Evolutionary conservation across 2,888 invertebrate species (phyloP).

Genomic region (Odontomyia ornata): DNA sequence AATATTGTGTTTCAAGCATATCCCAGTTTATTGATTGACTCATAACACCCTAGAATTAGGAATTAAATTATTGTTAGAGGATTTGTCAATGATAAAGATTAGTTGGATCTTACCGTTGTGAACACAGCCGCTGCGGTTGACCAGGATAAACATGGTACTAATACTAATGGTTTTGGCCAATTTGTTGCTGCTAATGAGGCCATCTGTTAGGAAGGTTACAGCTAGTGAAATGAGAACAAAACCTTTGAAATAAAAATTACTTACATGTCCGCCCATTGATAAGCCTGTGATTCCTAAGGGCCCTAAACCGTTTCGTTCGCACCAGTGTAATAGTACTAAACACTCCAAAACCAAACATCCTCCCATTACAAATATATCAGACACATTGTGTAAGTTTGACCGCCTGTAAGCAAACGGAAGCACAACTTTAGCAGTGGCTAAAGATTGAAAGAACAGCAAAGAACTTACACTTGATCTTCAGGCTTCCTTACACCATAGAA

Average conservation of each 20-base stretch:
- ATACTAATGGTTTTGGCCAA: slow-evolving; percentile 92
- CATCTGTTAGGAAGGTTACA: slow-evolving; percentile 75
- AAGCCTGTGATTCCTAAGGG: slow-evolving; percentile 94
- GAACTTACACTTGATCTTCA: slow-evolving; percentile 79
- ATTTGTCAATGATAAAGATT: neutral
- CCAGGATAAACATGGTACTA: slow-evolving; percentile 97
- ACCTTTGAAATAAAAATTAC: slow-evolving; percentile 58
- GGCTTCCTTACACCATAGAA: slow-evolving; percentile 93
- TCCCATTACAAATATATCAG: slow-evolving; percentile 99
- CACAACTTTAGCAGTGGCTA: neutral
- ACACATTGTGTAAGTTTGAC: slow-evolving; percentile 92
- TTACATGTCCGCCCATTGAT: slow-evolving; percentile 98
- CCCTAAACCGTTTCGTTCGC: slow-evolving; percentile 87
- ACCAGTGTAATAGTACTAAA: slow-evolving; percentile 92
- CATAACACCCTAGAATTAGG: slow-evolving; percentile 82
- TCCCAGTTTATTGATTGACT: slow-evolving; percentile 95
- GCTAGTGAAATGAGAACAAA: neutral
- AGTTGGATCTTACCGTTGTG: slow-evolving; percentile 74
- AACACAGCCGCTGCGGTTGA: slow-evolving; percentile 96
- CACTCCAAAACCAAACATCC: slow-evolving; percentile 95
- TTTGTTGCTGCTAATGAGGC: slow-evolving; percentile 95
- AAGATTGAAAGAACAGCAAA: slow-evolving; percentile 8
- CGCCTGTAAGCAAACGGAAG: no score
- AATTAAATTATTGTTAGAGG: neutral
- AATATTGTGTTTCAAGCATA: slow-evolving; percentile 86